phyloP scores from a whole-genome alignment of 2,888 invertebrate species.

The Arrhopalites spinosus region DNA sequence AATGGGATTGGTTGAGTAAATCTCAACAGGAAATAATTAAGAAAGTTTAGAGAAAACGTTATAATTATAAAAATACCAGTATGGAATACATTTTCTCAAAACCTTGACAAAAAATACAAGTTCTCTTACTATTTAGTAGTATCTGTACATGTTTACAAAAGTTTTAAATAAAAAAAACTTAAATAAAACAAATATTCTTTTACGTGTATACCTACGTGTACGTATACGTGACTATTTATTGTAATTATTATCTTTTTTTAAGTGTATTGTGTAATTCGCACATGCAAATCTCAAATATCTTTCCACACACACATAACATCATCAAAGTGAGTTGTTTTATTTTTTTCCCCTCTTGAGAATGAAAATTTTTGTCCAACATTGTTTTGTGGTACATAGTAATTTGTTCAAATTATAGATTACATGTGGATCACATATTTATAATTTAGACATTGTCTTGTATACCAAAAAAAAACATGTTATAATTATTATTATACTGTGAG shows the following conservation, averaged over 20 bases:
- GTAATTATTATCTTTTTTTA: no score
- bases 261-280: constrained; percentile 23
- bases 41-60: constrained; percentile 19
- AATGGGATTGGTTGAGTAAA: constrained; percentile 23
- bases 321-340: neutral
- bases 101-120: neutral
- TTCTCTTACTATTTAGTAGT: no score
- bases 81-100: neutral
- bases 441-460: neutral
- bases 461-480: neutral
- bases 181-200: no score
- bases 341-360: no score
- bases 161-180: no score
- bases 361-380: no score
- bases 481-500: neutral
- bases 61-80: neutral
- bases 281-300: constrained; percentile 36
- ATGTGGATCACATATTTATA: constrained; percentile 12
- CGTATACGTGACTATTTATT: no score
- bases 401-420: constrained; percentile 18
- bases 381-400: constrained; percentile 1
- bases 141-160: no score
- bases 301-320: neutral
- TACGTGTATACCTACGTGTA: no score
- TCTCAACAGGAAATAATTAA: constrained; percentile 31